Evolutionary conservation across 2,888 invertebrate genomes (phyloP).

Genomic region (Ectropis crepuscularia): DNA sequence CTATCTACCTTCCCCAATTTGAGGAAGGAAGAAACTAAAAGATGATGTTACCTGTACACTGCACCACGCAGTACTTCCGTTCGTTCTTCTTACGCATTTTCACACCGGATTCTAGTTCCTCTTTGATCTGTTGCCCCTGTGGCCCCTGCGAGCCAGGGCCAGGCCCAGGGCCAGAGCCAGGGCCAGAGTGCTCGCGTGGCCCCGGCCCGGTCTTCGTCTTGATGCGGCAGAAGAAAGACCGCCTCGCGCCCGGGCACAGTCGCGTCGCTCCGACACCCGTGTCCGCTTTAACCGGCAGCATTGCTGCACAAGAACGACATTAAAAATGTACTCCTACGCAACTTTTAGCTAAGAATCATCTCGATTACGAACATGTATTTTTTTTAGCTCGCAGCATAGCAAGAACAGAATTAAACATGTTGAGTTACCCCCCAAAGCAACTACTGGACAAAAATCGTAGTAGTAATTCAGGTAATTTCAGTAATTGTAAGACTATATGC

Average conservation of each 20-base stretch:
- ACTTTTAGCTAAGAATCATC: no score
- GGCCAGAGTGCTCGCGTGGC: slow-evolving; percentile 15
- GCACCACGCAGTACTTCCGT: slow-evolving; percentile 94
- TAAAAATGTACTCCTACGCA: not conserved
- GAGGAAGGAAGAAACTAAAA: no score
- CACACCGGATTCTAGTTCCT: slow-evolving; percentile 88
- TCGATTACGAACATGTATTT: no score
- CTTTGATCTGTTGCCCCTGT: slow-evolving; percentile 86
- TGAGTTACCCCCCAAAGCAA: no score
- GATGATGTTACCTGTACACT: slow-evolving; percentile 88
- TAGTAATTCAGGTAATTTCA: no score
- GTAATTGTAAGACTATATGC: no score
- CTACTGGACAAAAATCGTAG: no score
- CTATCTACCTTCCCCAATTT: no score
- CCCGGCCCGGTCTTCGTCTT: slow-evolving; percentile 87
- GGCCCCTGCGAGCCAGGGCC: slow-evolving; percentile 47
- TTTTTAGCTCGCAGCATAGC: no score
- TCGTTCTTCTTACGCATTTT: slow-evolving; percentile 88
- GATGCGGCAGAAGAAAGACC: slow-evolving; percentile 98
- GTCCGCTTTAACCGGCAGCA: slow-evolving; percentile 95
- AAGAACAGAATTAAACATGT: no score
- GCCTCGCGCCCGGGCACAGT: slow-evolving; percentile 93
- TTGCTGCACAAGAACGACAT: slow-evolving; percentile 83
- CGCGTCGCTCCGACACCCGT: slow-evolving; percentile 90
- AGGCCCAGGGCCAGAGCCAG: no score